phyloP scores from a whole-genome alignment of 2,113 vertebrate genomes.

The Loxodonta africana region DNA sequence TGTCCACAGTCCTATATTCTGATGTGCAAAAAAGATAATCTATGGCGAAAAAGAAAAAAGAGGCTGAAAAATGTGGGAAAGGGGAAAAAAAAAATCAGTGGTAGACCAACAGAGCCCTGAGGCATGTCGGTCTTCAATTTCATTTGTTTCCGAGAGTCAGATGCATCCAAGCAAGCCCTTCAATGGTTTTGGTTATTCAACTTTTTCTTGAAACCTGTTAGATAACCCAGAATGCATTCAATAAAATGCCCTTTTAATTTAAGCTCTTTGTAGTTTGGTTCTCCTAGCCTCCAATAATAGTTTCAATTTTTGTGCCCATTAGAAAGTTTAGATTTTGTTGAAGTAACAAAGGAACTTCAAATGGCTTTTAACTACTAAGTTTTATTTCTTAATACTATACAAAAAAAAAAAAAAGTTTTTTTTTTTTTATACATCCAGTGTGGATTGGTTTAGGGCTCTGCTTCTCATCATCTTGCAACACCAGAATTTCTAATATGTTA shows the following conservation, averaged over 20 bases:
- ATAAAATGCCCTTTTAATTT: background rate
- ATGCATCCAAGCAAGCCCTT: background rate
- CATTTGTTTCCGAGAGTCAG: background rate
- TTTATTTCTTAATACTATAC: background rate
- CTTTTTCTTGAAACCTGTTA: background rate
- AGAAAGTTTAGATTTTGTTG: background rate
- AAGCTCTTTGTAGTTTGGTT: background rate
- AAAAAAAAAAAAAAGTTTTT: too few species aligned
- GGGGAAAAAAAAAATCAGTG: background rate
- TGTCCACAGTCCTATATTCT: background rate
- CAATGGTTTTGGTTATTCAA: background rate
- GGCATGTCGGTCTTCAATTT: too few species aligned
- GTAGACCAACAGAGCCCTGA: background rate
- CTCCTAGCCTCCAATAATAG: background rate
- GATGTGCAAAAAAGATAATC: background rate
- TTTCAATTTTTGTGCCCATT: background rate
- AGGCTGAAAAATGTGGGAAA: background rate
- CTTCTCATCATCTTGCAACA: background rate
- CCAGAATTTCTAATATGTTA: background rate
- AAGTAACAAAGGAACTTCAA: background rate
- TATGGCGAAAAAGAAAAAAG: background rate
- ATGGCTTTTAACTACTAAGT: background rate
- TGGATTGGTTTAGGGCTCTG: background rate
- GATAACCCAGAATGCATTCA: background rate
- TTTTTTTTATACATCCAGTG: too few species aligned